Evolutionary conservation across 64 coral and sea anemone species (phyloP), one percentile per base, ranked within the genome.

Genomic region (Montipora efflorescens): DNA sequence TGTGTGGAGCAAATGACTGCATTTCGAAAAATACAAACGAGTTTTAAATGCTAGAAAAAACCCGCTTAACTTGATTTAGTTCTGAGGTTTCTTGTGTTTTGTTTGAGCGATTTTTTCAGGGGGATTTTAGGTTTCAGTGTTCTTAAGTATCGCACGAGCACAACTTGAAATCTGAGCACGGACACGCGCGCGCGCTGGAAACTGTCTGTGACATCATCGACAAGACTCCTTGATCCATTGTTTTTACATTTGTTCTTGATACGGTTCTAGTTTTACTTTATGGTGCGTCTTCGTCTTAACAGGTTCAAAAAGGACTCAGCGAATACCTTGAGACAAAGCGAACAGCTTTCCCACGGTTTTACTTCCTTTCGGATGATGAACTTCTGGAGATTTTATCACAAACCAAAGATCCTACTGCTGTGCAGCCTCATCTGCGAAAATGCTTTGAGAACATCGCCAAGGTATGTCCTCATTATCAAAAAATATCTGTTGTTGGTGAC

Each of bases 251-350:
- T 36, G 36, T 36, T 36, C 36, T 36, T 36, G 36, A 36, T 36
- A 36, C 36, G 36, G 64, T 68, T 68, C 5, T 71, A 20, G 5
- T 71, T 71, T 23, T 5, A 71, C 68, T 8, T 57, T 77, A 9
- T 74, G 5, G 18, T 3, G 5, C 20, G 50, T 75, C 25, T 57
- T 3, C 47, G 19, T 50, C 18, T 7, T 21, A n/a, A 28, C 57
- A 98, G 97, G 98, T 99, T 64, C 98, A 99, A 92, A 99, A 99
- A 75, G 98, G 98, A 90, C 92, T 99, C 48, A 99, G 98, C 55
- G 98, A 99, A 81, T 99, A 99, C 74, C 87, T 99, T 23, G 98
- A 99, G 76, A 99, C 98, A 18, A 99, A 99, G 76, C 84, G 98
- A 76, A 91, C 95, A 75, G 98, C 98, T 18, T 99, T 99, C 67